Evolutionary conservation across 2,888 invertebrate species (phyloP), one percentile per base, ranked within the genome.

Genomic region (Macaria liturata): DNA sequence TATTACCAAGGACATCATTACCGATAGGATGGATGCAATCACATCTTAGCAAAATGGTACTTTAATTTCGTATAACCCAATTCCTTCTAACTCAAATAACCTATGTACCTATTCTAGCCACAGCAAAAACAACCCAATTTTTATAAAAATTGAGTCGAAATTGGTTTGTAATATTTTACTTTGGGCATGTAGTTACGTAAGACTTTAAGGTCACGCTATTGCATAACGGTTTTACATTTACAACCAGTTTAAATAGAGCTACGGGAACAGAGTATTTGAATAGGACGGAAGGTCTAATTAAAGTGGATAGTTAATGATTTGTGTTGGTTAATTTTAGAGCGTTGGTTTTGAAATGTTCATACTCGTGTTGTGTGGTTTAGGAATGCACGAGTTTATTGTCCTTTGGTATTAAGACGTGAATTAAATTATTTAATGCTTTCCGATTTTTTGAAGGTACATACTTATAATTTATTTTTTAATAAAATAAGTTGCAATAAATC

Each of bases 161-260:
- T 63, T 70, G 9, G 31, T 45, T 47, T 60, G 66, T 32, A 20
- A 48, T 3, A 30, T 47, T 39, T 56, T 61, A 77, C 81, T 82
- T 84, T 83, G 74, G 75, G 80, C 78, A 76, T 68, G 71, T 70
- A 71, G 75, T 88, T 89, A 89, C 89, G 88, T 89, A 88, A 89
- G 68, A 71, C 74, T 85, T 78, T 89, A 89, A 89, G 88, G 89
- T 89, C 88, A 84, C 64, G 64, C 59, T 54, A 68, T 88, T 89
- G 88, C 88, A 87, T 89, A 88, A 88, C 78, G 65, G 57, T 70
- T 75, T 72, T 74, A 59, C 69, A 74, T 76, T 75, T 69, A 65
- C 62, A 68, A 48, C 88, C 80, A 84, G 68, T 67, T 46, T 77
- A 72, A 44, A 20, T 60, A 74, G 86, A 75, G 32, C 83, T 71